A percentile compares a stretch with the other conserved stretches of the same genome.
Conservation (phyloP, 2,797 vertebrate species). For the Kryptolebias ocellatus region DNA sequence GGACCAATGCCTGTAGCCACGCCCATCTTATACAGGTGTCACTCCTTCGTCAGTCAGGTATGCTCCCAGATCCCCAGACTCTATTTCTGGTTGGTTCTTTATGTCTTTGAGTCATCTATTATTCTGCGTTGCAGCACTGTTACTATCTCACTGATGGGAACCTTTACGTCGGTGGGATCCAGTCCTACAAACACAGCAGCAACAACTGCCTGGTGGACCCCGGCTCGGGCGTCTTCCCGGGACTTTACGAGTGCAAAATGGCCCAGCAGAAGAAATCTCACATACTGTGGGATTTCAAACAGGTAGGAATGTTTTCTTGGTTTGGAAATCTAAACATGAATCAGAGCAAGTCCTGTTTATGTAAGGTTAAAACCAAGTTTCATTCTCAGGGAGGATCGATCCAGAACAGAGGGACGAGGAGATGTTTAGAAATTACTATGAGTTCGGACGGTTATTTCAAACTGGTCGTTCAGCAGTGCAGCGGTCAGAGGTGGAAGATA, state of each 20-base stretch:
- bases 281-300: slow-evolving; percentile 78
- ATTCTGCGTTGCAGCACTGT: slow-evolving; percentile 55
- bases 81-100: background rate
- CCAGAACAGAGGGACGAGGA: slow-evolving; percentile 73
- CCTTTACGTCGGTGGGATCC: slow-evolving; percentile 72
- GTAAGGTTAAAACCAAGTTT: slow-evolving; percentile 16
- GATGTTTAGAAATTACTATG: slow-evolving; percentile 67
- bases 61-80: background rate
- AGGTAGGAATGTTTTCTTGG: slow-evolving; percentile 49
- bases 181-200: slow-evolving; percentile 72
- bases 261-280: slow-evolving; percentile 59
- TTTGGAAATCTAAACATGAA: background rate
- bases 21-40: slow-evolving; percentile 70
- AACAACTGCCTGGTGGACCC: slow-evolving; percentile 78
- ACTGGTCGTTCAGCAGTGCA: slow-evolving; percentile 71
- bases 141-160: slow-evolving; percentile 63
- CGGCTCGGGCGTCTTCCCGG: slow-evolving; percentile 46
- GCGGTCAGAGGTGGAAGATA: slow-evolving; percentile 73
- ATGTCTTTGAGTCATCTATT: background rate
- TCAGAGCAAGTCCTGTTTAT: background rate
- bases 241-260: slow-evolving; percentile 57
- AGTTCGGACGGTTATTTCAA: slow-evolving; percentile 11
- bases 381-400: slow-evolving; percentile 64
- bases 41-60: slow-evolving; percentile 69
- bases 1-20: slow-evolving; percentile 68